Base-by-base conservation (phyloP, 2,888 invertebrate genomes). In the Ormia ochracea region DNA sequence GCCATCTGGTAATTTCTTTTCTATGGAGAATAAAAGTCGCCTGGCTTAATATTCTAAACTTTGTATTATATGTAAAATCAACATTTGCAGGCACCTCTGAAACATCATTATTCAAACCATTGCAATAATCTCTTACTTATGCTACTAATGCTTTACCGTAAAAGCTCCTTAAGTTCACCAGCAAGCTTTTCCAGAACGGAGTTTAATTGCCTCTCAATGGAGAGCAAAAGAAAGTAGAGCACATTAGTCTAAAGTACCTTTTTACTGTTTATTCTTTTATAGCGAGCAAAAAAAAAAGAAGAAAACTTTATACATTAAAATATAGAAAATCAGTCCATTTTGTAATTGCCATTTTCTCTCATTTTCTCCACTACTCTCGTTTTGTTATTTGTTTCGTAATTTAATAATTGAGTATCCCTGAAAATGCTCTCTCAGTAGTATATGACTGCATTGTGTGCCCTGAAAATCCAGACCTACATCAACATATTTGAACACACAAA, bases 381-480 rank as follows among this genome's bases (percentile, higher is more conserved):
- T 56, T 19, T 45, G 43, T 23, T 12, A 10, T 21, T 19, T 19
- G n/a, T 38, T 14, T 45, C 19, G 14, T 3, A 41, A 10, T 31
- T 14, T 4, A n/a, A 31, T 31, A 45, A 61, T 45, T 21, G 17
- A 4, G 56, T 63, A 65, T 52, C 38, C 17, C 19, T 17, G 3
- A 17, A 28, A 17, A 26, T 23, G n/a, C 33, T n/a, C 50, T 70
- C 69, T 66, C 74, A 68, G 38, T 50, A 52, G 36, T 36, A 72
- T 63, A 75, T 75, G 45, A 73, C 78, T 81, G 78, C 81, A 75
- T 69, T 78, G 72, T 54, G 68, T 83, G 81, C 82, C 83, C 85
- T 85, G 82, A 84, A 86, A 85, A 85, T 87, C 86, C 86, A 88
- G 88, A 87, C 88, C 88, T 88, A 88, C 88, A 87, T 88, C 86